Base-by-base conservation (phyloP, 1,140 invertebrate species). In the Cydia amplana region DNA sequence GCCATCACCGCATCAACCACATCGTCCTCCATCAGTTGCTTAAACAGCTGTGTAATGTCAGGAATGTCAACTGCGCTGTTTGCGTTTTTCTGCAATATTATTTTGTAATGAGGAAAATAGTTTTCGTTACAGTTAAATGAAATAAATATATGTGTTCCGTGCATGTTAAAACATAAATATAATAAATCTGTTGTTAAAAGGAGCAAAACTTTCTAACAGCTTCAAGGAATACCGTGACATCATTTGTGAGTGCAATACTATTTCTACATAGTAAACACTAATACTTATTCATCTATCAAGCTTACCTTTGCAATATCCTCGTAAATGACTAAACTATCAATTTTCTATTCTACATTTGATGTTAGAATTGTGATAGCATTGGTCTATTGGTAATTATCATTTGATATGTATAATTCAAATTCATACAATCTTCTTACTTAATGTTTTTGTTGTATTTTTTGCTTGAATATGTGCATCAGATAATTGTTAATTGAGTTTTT, bases 261-360 rank as follows among this genome's bases (percentile, higher is more conserved):
- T 70, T 70, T 70, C 65, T 70, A 70, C 65, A 70, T 70, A 18
- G 65, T 20, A 70, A 70, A 70, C 36, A 70, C n/a, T 18, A 32
- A 32, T 70, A 18, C 6, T 23, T 18, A 5, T 18, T 23, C 7
- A 23, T 12, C 18, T 23, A 23, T 60, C 20, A 23, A 60, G 25
- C 25, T 32, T 51, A 51, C 16, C 16, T 51, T 51, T 51, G 49
- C 49, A 51, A 51, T 51, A 51, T 51, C 49, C 49, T 60, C 18
- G 55, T 60, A 60, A 60, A 60, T n/a, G n/a, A 10, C n/a, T 60
- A 2, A 60, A 60, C 7, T 60, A 60, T 60, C 1, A 3, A 23
- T 20, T 23, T 60, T 60, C 18, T 7, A 60, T 20, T 23, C 55
- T 10, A 20, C 18, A 23, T n/a, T 9, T 60, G 7, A 23, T 23